phyloP scores from a whole-genome alignment of 1,140 invertebrate species.

The Cydia amplana region DNA sequence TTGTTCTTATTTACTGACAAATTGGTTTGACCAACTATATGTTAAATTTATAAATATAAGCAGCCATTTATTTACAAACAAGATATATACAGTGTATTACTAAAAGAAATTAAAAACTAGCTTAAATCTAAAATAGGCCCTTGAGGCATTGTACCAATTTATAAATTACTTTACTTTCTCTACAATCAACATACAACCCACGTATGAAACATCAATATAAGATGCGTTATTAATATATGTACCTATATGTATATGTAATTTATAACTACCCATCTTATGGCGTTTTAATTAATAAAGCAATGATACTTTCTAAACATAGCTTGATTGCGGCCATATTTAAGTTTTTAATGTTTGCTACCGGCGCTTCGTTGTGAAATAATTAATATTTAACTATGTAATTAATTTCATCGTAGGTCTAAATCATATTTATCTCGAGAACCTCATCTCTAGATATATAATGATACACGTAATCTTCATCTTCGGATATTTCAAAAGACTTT shows the following conservation, averaged over 20 bases:
- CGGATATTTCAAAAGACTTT: too few species aligned
- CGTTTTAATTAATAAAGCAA: background rate
- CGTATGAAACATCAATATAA: background rate
- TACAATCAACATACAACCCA: background rate
- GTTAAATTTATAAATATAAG: too few species aligned
- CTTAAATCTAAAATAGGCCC: too few species aligned
- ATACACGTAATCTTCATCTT: too few species aligned
- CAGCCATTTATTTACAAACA: too few species aligned
- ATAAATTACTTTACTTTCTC: background rate
- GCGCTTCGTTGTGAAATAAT: constrained; percentile 4
- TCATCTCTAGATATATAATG: too few species aligned
- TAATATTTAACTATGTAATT: background rate
- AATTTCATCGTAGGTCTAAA: background rate
- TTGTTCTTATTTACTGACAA: too few species aligned
- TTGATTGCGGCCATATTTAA: constrained; percentile 3
- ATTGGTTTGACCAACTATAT: too few species aligned
- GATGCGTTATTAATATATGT: background rate
- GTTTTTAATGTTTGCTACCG: background rate
- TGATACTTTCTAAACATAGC: constrained; percentile 7
- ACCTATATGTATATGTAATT: background rate
- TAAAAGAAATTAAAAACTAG: too few species aligned
- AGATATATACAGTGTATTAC: too few species aligned
- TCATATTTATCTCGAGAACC: background rate
- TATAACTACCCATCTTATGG: background rate
- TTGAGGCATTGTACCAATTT: too few species aligned